phyloP scores from a whole-genome alignment of 2,888 invertebrate species.

The Tipula confusa region DNA sequence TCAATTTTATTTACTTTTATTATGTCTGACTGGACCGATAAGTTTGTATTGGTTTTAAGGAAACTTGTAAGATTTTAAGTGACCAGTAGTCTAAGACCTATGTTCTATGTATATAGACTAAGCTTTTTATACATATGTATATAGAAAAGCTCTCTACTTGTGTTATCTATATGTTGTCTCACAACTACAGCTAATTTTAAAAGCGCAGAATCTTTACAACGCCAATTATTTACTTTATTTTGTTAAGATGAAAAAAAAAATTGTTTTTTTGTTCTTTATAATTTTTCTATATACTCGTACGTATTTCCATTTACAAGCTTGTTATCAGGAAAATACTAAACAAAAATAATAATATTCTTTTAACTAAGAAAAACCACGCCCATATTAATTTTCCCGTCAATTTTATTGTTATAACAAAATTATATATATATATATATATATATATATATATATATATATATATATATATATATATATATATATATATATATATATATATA shows the following conservation, averaged over 20 bases:
- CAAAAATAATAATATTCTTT: background rate
- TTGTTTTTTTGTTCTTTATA: background rate
- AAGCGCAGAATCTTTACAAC: conserved; percentile 27
- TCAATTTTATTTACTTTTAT: background rate
- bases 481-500: background rate
- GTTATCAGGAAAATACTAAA: background rate
- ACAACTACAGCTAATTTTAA: background rate
- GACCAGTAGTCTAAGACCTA: background rate
- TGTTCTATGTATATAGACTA: no score
- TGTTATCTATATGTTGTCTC: background rate
- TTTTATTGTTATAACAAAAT: conserved; percentile 9
- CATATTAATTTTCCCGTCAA: conserved; percentile 16
- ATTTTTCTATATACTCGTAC: background rate
- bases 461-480: background rate
- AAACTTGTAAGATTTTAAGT: background rate
- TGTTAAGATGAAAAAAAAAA: background rate
- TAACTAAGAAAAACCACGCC: conserved; percentile 28
- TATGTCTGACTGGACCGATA: background rate
- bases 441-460: background rate
- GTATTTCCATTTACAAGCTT: conserved; percentile 15
- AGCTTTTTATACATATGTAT: no score
- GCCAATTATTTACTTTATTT: conserved; percentile 26
- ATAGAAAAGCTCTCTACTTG: background rate
- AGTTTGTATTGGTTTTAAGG: background rate
- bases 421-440: background rate